Base-by-base conservation (phyloP, 2,797 vertebrate species). In the Trichosurus vulpecula region DNA sequence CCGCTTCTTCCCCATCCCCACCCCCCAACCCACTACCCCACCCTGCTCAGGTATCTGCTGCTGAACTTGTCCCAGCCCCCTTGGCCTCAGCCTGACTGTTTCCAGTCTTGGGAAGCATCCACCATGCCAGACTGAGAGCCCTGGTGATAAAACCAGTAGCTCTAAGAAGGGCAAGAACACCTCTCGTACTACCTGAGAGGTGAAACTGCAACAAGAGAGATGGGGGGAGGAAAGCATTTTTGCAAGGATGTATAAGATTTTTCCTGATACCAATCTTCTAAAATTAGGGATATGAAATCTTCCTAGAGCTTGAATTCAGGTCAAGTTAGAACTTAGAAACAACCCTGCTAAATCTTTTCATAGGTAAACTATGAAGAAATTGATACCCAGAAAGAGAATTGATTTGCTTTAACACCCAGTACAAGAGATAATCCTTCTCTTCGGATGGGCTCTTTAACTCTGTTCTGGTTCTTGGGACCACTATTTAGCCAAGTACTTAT, bases 1-100 rank as follows among this genome's bases (percentile, higher is more conserved):
- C n/a, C 61, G 30, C 29, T 93, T 31, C 91, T 30, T 55, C 91
- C 92, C 74, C 53, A n/a, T 22, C 4, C 41, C 58, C 56, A 10
- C 58, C 54, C 91, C 91, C 74, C 56, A 22, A 53, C 29, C 91
- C 90, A 66, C 93, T 55, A 94, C 91, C 56, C 6, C 10, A 0
- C 90, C 95, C 93, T 61, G 51, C 55, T 92, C 66, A 94, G 56
- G 92, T 91, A 92, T 94, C 96, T 90, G 30, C 87, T 51, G 31
- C 54, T 90, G 55, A 90, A 47, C 91, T 58, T 61, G 52, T 87
- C 29, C 35, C 13, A 2, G 52, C 6, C 10, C 87, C 92, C 94
- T 0, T 1, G 10, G 54, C 25, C 93, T 91, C n/a, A 41, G 81
- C 47, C n/a, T 74, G 56, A 30, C 52, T 74, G n/a, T 53, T 92